A percentile compares a stretch with the other conserved stretches of the same genome.
Conservation (phyloP, 2,797 vertebrate genomes). For the Pyrocephalus nanus region DNA sequence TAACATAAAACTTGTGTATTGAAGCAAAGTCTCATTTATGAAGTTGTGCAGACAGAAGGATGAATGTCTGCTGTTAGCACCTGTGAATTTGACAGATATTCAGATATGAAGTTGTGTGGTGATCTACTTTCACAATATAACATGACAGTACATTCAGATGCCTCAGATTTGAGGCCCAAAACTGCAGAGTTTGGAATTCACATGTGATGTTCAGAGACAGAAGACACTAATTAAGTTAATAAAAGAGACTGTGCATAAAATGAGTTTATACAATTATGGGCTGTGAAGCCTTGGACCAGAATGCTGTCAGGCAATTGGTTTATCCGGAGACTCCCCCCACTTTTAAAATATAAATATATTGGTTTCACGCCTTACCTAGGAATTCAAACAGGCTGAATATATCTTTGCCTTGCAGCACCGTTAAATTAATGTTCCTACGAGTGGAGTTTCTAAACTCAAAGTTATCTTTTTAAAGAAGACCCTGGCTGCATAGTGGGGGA, state of each 20-base stretch:
- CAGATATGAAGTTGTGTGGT: background rate
- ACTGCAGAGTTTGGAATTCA: background rate
- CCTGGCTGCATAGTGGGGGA: background rate
- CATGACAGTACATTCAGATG: background rate
- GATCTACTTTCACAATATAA: background rate
- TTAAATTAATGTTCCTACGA: background rate
- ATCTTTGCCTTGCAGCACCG: constrained; percentile 10
- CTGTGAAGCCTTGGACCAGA: background rate
- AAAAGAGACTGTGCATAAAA: background rate
- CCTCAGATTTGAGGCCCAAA: background rate
- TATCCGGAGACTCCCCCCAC: background rate
- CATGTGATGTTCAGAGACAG: background rate
- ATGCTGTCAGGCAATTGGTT: background rate
- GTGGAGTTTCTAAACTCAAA: background rate
- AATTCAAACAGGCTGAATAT: constrained; percentile 1
- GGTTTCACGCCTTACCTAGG: constrained; percentile 9
- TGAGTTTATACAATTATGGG: background rate
- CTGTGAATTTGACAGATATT: background rate
- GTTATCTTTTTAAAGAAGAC: constrained; percentile 19
- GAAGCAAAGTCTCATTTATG: background rate
- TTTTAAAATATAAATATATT: background rate
- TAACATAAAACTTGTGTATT: background rate
- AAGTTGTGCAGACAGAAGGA: background rate
- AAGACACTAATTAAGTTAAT: background rate
- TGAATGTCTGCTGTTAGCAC: background rate